These are phyloP conservation scores for Proteles cristata DNA, from an alignment of 2,113 vertebrate species.

Conservation along the genomic window DNA sequence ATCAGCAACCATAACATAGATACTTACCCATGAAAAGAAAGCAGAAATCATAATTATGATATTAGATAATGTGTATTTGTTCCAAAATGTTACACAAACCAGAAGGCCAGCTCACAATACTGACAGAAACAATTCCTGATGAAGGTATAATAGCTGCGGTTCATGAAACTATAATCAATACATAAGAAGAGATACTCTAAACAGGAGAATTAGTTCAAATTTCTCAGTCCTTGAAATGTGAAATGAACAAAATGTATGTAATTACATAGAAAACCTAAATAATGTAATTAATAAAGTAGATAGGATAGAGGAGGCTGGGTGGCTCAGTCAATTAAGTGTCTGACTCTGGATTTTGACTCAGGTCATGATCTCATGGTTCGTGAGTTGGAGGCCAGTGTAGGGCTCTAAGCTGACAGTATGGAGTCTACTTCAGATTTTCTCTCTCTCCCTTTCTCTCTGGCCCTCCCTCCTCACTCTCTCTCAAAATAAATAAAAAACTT, in stretches of 20 bases:
- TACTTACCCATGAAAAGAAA: neutral
- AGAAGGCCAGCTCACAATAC: neutral
- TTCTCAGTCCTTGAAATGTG: neutral
- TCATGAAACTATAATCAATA: neutral
- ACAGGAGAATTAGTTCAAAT: neutral
- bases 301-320: neutral
- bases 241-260: neutral
- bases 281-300: neutral
- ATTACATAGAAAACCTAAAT: neutral
- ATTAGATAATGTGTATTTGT: neutral
- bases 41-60: neutral
- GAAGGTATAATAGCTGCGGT: neutral
- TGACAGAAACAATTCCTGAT: neutral
- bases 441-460: no score
- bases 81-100: neutral
- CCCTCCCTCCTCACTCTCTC: no score
- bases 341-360: no score
- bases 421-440: no score
- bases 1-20: neutral
- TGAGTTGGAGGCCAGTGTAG: no score
- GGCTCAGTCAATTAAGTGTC: no score
- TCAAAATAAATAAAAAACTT: no score
- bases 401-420: no score
- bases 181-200: neutral
- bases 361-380: no score